Percentiles rank a stretch among this genome's conserved stretches.
phyloP scores from a whole-genome alignment of 2,888 invertebrate genomes.

The Pyralis farinalis region DNA sequence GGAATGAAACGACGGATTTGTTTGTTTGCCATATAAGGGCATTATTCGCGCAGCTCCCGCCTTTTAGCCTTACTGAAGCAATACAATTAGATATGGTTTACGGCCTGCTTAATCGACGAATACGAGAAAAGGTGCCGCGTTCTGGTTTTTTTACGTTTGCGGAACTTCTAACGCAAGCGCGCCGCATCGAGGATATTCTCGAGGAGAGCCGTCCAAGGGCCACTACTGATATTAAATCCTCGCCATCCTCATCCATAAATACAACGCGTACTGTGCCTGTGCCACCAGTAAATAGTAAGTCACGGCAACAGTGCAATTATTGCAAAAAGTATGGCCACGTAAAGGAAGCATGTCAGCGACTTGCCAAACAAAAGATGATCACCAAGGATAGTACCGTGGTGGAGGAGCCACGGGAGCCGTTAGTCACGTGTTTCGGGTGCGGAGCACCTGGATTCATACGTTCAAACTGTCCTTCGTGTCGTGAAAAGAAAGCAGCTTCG shows the following conservation, averaged over 20 bases:
- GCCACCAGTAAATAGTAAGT: too few relatives aligned
- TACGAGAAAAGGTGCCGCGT: not conserved
- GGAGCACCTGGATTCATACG: constrained; percentile 12
- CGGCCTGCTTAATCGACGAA: constrained; percentile 17
- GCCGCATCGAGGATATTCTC: too few relatives aligned
- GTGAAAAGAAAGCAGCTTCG: not conserved
- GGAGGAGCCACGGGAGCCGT: not conserved
- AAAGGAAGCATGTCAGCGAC: constrained; percentile 9
- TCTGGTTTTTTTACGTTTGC: too few relatives aligned
- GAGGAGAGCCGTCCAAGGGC: too few relatives aligned
- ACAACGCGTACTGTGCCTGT: too few relatives aligned
- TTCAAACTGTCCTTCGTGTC: constrained; percentile 1
- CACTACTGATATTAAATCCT: too few relatives aligned
- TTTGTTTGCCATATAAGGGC: too few relatives aligned
- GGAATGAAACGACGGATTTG: too few relatives aligned
- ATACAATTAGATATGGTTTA: constrained; percentile 20
- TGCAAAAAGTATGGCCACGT: constrained; percentile 11
- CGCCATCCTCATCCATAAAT: too few relatives aligned
- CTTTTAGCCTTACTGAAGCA: not conserved
- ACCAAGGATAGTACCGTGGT: not conserved
- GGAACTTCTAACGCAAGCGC: too few relatives aligned
- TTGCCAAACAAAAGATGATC: not conserved
- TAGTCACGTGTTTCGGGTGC: constrained; percentile 8
- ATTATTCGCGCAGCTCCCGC: constrained; percentile 9
- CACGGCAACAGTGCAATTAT: too few relatives aligned